phyloP scores from a whole-genome alignment of 1,140 invertebrate species.

The Doryteuthis pealeii region DNA sequence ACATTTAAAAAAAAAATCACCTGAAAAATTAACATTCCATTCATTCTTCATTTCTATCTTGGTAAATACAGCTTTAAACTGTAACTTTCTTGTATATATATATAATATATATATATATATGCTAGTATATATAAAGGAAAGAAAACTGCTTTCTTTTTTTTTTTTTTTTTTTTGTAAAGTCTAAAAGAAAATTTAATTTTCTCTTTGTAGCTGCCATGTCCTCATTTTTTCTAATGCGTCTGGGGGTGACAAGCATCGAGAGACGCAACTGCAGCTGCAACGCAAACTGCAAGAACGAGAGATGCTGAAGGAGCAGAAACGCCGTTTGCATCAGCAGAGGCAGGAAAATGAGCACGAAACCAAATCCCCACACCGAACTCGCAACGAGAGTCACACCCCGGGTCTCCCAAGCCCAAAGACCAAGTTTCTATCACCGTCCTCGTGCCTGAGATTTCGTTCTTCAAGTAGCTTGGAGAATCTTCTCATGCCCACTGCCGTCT shows the following conservation, averaged over 20 bases:
- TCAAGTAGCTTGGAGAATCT: conserved; percentile 10
- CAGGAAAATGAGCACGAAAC: conserved; percentile 33
- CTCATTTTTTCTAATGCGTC: conserved; percentile 52
- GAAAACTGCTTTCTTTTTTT: too few relatives aligned
- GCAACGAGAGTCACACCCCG: conserved; percentile 1
- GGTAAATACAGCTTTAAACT: too few relatives aligned
- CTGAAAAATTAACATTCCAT: too few relatives aligned
- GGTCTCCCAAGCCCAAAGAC: conserved; percentile 6
- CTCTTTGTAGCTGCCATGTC: conserved; percentile 52
- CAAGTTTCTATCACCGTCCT: conserved; percentile 7
- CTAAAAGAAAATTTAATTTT: neutral
- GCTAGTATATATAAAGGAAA: too few relatives aligned
- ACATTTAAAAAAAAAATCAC: too few relatives aligned
- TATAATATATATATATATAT: too few relatives aligned
- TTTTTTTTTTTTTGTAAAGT: too few relatives aligned
- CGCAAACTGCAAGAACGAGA: conserved; percentile 73
- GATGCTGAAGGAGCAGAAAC: conserved; percentile 72
- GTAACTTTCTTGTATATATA: too few relatives aligned
- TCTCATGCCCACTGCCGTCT: neutral
- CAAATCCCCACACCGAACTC: neutral
- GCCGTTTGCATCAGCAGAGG: conserved; percentile 67
- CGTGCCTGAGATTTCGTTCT: neutral
- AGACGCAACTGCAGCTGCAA: conserved; percentile 69
- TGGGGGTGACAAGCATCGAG: conserved; percentile 64
- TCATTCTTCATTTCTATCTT: too few relatives aligned